Base-by-base conservation (phyloP, 1,140 invertebrate genomes). In the Bombus waltoni region DNA sequence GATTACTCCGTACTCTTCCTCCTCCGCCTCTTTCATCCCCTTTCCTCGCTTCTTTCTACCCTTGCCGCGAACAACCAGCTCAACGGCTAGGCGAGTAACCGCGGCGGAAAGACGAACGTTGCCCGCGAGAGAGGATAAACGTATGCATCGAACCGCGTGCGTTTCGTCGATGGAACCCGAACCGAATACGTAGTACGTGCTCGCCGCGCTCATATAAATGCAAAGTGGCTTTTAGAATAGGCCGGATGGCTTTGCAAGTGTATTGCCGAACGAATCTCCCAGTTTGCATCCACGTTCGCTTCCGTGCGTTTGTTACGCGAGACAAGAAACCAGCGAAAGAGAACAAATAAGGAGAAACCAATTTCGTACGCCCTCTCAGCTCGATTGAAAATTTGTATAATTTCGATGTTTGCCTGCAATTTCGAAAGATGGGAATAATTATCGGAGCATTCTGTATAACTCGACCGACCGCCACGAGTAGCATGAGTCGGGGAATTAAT, bases 181-280 rank as follows among this genome's bases (percentile, higher is more conserved):
- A 72, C 62, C 59, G 5, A 53, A 53, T 53, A 53, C 62, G 79
- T 18, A 83, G 79, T 18, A 83, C 47, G 65, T 53, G 22, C 47
- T 22, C 68, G 75, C 62, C 53, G 68, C 81, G 86, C 86, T 91
- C 88, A 89, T 93, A 92, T 92, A 92, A 92, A 92, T 92, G 89
- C 92, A 91, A 93, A 93, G 92, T 92, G 80, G 88, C 87, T 89
- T 84, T 87, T 35, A 83, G 73, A 85, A 87, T 89, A 86, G 42
- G n/a, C 32, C 13, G 6, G 28, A 22, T 22, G 32, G 8, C 35
- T 35, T 9, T 68, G 18, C 0, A 15, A 9, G 8, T 10, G 28
- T 62, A 62, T 62, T 62, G 59, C 1, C 28, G 28, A n/a, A 62
- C 59, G 28, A 62, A n/a, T n/a, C 59, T 62, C 11, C 28, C 3